Conservation (phyloP, 2,888 invertebrate genomes). For the Nezara viridula region DNA sequence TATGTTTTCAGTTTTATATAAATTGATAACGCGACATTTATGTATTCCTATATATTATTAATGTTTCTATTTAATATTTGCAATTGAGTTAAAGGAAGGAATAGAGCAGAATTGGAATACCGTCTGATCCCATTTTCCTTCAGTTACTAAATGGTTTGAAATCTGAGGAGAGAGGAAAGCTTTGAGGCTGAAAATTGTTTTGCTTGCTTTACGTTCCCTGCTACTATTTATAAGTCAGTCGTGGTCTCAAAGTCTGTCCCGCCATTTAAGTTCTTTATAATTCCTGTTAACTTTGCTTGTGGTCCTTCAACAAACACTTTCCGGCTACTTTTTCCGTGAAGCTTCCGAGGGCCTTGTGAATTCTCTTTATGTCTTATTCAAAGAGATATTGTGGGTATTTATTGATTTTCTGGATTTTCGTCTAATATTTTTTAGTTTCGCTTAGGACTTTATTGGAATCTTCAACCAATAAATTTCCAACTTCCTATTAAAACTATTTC, state of each 20-base stretch:
- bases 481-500: too few species aligned
- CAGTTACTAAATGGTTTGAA: background rate
- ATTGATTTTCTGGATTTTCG: background rate
- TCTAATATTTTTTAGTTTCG: background rate
- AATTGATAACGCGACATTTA: too few species aligned
- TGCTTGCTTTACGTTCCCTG: background rate
- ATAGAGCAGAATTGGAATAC: too few species aligned
- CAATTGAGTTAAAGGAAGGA: too few species aligned
- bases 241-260: background rate
- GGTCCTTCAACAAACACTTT: background rate
- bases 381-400: background rate
- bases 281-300: background rate
- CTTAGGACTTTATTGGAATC: background rate
- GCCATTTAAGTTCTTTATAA: background rate
- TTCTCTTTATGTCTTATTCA: background rate
- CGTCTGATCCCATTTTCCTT: background rate
- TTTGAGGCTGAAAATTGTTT: background rate
- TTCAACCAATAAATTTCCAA: background rate
- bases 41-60: too few species aligned
- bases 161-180: background rate
- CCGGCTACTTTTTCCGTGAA: background rate
- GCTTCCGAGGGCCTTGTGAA: background rate
- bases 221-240: background rate
- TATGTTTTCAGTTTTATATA: too few species aligned
- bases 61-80: too few species aligned